These are phyloP conservation scores for Drosophila maculinotata DNA, from an alignment of 2,888 invertebrate species.

Conservation along the genomic window DNA sequence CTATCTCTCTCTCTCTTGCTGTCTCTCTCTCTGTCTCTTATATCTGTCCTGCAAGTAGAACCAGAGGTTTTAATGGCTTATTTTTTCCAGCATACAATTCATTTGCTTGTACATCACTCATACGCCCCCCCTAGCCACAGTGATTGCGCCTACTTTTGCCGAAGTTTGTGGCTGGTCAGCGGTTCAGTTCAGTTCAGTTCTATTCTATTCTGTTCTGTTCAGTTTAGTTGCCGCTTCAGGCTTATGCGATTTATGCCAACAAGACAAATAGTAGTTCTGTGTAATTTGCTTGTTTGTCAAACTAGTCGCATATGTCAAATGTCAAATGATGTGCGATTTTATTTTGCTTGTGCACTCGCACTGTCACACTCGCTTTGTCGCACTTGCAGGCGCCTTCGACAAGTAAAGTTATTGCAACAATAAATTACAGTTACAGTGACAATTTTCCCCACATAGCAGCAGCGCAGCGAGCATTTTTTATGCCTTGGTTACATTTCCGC, in stretches of 20 bases:
- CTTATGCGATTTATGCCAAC: constrained; percentile 66
- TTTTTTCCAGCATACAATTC: constrained; percentile 23
- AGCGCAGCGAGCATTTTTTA: constrained; percentile 58
- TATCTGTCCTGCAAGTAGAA: background rate
- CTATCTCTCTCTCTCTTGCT: background rate
- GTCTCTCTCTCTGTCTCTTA: background rate
- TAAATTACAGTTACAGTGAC: constrained; percentile 79
- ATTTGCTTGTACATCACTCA: constrained; percentile 44
- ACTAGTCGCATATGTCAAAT: constrained; percentile 75
- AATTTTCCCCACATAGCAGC: constrained; percentile 41
- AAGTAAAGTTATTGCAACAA: constrained; percentile 64
- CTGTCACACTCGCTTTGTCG: too few species aligned
- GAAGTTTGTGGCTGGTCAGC: constrained; percentile 19
- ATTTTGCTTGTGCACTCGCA: constrained; percentile 7
- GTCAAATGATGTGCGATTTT: constrained; percentile 63
- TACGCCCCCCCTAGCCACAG: constrained; percentile 29
- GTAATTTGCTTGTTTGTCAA: constrained; percentile 78
- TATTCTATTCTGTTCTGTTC: background rate
- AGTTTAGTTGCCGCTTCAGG: constrained; percentile 22
- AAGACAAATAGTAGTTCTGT: constrained; percentile 72
- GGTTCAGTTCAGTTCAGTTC: background rate
- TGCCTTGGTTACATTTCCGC: constrained; percentile 63
- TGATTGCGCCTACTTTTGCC: constrained; percentile 20
- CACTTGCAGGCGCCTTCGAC: constrained; percentile 18
- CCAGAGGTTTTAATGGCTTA: constrained; percentile 51